Base-by-base conservation (phyloP, 2,888 invertebrate genomes). In the Agrochola lychnidis region DNA sequence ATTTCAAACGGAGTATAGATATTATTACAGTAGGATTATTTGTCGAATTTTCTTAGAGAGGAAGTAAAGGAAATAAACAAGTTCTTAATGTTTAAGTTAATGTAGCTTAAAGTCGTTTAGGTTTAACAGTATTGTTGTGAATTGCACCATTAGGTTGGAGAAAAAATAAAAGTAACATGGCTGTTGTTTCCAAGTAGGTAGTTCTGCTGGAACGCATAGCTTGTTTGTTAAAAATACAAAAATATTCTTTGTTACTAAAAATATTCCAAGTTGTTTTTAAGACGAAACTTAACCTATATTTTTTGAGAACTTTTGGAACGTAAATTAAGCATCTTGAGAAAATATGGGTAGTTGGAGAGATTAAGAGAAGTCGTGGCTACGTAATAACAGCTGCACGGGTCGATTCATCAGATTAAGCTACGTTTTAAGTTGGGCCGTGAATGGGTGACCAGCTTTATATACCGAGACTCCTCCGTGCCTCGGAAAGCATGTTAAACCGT, bases 31-130 rank as follows among this genome's bases (percentile, higher is more conserved):
- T 12, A 56, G 10, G 10, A 72, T 30, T 69, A 19, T 56, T 14
- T 48, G 2, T 5, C 7, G 7, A 3, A n/a, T 42, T 51, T 51
- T 57, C 14, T 30, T 36, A 5, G 5, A 16, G 2, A n/a, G 14
- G 48, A 40, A 68, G 16, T 19, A 5, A 72, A 30, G 25, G 40
- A 70, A 72, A 73, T 68, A 51, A 75, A 14, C 42, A 63, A n/a
- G 63, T 30, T 84, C 42, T 62, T 72, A 73, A 73, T 70, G 42
- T 62, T 70, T 22, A 61, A 70, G 19, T 77, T 68, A 81, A 77
- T 81, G 77, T 70, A 68, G 64, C 74, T 53, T 42, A 59, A 70
- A 75, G 77, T 68, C 74, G 63, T 85, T 84, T 62, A 40, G 22
- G 42, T 73, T 16, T 53, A 57, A 75, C 57, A 71, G 51, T 61